Conservation (phyloP, 2,113 vertebrate genomes). For the Sakesphorus luctuosus region DNA sequence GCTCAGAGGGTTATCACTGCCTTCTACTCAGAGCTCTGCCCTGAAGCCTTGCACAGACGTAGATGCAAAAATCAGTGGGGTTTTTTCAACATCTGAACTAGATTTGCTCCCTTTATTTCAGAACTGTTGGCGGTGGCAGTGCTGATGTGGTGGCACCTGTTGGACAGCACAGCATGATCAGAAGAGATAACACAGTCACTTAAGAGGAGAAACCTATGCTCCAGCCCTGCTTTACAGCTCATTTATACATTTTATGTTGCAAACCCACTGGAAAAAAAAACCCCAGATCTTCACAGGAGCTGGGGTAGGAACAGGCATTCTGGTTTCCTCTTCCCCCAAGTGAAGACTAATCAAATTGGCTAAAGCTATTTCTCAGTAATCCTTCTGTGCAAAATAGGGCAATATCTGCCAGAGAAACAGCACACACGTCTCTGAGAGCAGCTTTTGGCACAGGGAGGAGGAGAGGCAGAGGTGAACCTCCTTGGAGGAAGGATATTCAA, state of each 20-base stretch:
- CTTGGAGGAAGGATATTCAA: not conserved
- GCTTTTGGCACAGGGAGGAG: not conserved
- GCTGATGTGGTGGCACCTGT: not conserved
- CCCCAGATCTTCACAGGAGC: not conserved
- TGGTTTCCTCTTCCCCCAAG: not conserved
- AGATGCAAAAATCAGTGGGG: not conserved
- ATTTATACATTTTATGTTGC: not conserved
- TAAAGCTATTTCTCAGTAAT: not conserved
- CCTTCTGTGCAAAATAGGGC: not conserved
- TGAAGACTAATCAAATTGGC: not conserved
- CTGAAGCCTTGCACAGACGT: not conserved
- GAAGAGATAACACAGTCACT: not conserved
- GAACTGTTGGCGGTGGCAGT: not conserved
- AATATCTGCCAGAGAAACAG: not conserved
- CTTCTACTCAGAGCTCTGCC: not conserved
- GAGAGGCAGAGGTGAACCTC: not conserved
- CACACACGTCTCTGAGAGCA: rapidly evolving
- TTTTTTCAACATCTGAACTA: not conserved
- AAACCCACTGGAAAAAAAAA: not conserved
- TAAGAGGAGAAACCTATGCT: not conserved
- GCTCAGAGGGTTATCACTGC: not conserved
- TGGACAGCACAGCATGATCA: not conserved
- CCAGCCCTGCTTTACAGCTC: not conserved
- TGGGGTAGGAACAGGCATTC: not conserved
- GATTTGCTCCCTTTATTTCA: not conserved